Percentiles rank a stretch among this genome's conserved stretches.
These are phyloP conservation scores for Diadumene lineata DNA, from an alignment of 92 coral and sea anemone species.

Conservation along the genomic window DNA sequence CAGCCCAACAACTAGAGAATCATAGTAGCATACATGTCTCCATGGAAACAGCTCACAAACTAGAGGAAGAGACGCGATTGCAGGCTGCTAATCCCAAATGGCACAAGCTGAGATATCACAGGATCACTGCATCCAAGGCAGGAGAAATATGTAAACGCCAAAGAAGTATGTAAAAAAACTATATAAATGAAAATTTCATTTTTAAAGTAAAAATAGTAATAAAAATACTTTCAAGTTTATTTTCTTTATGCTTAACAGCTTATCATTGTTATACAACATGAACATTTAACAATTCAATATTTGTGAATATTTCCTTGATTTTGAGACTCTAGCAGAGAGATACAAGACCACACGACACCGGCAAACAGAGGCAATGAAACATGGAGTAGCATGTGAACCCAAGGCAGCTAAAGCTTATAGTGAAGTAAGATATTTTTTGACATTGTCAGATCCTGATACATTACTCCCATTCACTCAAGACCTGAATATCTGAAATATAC, in stretches of 20 bases:
- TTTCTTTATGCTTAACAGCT: neutral
- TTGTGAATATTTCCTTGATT: neutral
- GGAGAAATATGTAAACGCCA: slow-evolving; percentile 48
- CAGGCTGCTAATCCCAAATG: slow-evolving; percentile 50
- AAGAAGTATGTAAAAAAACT: slow-evolving; percentile 4
- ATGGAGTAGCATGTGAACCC: slow-evolving; percentile 46
- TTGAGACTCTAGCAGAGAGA: neutral
- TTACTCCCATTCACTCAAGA: no score
- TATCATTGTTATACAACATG: neutral
- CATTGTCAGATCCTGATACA: no score
- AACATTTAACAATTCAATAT: neutral
- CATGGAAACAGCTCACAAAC: neutral
- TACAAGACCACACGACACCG: slow-evolving; percentile 30
- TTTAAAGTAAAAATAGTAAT: no score
- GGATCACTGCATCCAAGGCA: slow-evolving; percentile 58
- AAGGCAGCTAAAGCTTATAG: slow-evolving; percentile 45
- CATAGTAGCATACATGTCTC: neutral
- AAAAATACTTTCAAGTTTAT: neutral
- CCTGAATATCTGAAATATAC: no score
- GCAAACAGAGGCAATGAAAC: slow-evolving; percentile 39
- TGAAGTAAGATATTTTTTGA: slow-evolving; percentile 6
- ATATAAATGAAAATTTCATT: no score
- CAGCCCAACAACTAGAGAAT: neutral
- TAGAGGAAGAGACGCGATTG: slow-evolving; percentile 45
- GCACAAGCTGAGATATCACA: slow-evolving; percentile 38